Percentiles rank a stretch among this genome's conserved stretches.
phyloP scores from a whole-genome alignment of 2,888 invertebrate species.

The Microdon myrmicae region DNA sequence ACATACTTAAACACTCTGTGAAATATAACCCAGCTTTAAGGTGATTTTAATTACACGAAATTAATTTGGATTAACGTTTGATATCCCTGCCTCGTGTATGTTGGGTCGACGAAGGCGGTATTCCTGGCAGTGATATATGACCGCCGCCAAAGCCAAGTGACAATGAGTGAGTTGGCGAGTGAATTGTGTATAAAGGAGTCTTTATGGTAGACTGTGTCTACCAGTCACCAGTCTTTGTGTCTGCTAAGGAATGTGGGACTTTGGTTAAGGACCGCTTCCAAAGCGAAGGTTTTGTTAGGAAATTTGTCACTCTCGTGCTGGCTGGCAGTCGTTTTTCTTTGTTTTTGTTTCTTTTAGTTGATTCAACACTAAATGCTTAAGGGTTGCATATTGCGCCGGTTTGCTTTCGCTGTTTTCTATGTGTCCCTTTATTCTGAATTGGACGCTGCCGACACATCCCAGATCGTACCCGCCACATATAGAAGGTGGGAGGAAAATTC shows the following conservation, averaged over 20 bases:
- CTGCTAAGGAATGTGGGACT: conserved; percentile 34
- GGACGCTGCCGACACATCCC: conserved; percentile 28
- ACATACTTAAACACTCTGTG: conserved; percentile 53
- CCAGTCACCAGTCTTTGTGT: conserved; percentile 14
- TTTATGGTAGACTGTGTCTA: no score
- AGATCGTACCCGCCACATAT: conserved; percentile 16
- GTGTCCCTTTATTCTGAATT: conserved; percentile 12
- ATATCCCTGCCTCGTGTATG: conserved; percentile 55
- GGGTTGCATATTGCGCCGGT: conserved; percentile 17
- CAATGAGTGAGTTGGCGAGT: conserved; percentile 40
- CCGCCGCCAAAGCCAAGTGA: conserved; percentile 35
- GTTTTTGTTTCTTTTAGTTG: conserved; percentile 1
- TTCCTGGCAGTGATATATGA: conserved; percentile 54
- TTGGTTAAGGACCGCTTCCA: conserved; percentile 2
- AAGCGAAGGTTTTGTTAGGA: conserved; percentile 26
- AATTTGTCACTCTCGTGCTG: conserved; percentile 40
- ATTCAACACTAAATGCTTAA: conserved; percentile 32
- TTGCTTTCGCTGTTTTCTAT: conserved; percentile 29
- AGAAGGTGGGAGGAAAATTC: not conserved
- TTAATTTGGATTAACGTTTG: conserved; percentile 66
- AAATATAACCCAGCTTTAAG: conserved; percentile 59
- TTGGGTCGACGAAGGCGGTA: conserved; percentile 17
- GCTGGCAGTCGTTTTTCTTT: conserved; percentile 25
- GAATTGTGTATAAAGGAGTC: conserved; percentile 14
- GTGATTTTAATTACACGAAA: conserved; percentile 65